These are phyloP conservation scores for Nymphalis io DNA, from an alignment of 1,140 invertebrate species.

Conservation along the genomic window DNA sequence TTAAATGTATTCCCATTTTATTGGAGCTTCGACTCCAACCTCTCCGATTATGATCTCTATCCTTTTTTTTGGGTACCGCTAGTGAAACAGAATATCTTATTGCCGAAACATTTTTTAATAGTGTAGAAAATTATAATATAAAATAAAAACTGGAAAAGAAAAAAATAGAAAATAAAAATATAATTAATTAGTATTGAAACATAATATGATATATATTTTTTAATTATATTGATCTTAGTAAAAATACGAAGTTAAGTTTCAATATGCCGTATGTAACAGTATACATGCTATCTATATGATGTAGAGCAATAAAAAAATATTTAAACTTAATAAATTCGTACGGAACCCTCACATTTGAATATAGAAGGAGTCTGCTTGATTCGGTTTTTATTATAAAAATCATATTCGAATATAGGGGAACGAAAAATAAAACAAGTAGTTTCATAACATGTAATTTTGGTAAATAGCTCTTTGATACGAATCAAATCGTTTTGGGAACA, in stretches of 20 bases:
- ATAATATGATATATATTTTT: neutral
- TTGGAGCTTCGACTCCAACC: slow-evolving; percentile 67
- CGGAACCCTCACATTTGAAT: slow-evolving; percentile 41
- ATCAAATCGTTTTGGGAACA: slow-evolving; percentile 71
- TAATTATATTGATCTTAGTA: neutral
- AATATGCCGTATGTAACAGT: too few species aligned
- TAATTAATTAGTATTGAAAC: neutral
- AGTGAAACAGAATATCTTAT: neutral
- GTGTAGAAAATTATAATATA: neutral
- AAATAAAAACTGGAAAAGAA: neutral
- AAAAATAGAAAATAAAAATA: neutral
- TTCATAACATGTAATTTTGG: slow-evolving; percentile 74
- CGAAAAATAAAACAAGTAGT: slow-evolving; percentile 70
- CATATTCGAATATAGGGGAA: slow-evolving; percentile 69
- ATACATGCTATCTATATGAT: too few species aligned
- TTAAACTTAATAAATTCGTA: slow-evolving; percentile 8
- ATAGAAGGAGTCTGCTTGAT: slow-evolving; percentile 33
- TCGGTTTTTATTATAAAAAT: slow-evolving; percentile 64
- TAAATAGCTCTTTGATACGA: slow-evolving; percentile 76
- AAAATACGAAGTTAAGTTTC: neutral
- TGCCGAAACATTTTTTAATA: neutral
- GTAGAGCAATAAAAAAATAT: too few species aligned
- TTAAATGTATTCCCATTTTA: slow-evolving; percentile 77
- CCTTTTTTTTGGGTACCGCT: slow-evolving; percentile 66
- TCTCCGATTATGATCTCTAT: slow-evolving; percentile 76